Conservation (phyloP, 2,113 vertebrate species). For the Bujurquina vittata region DNA sequence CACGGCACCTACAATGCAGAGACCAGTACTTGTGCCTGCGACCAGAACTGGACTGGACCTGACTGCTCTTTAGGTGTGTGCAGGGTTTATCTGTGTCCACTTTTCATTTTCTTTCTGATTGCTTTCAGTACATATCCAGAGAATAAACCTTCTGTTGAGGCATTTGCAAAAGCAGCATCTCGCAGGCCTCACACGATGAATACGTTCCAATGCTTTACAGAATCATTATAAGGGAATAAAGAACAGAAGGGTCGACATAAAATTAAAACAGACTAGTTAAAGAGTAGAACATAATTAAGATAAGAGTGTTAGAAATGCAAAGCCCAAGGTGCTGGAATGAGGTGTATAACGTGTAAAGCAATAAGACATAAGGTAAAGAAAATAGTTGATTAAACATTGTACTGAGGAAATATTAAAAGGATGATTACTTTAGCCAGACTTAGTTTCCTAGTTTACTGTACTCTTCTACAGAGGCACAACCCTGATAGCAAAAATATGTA, state of each 20-base stretch:
- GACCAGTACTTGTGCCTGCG: conserved; percentile 90
- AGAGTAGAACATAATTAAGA: conserved; percentile 14
- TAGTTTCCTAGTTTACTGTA: background rate
- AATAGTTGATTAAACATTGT: background rate
- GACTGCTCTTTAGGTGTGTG: conserved; percentile 92
- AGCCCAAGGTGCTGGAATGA: background rate
- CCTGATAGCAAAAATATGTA: background rate
- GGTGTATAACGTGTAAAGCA: background rate
- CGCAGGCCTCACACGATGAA: background rate
- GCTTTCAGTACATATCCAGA: background rate
- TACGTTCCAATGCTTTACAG: background rate
- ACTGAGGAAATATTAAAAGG: conserved; percentile 8
- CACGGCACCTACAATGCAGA: conserved; percentile 93
- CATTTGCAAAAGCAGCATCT: background rate
- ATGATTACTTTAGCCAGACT: background rate
- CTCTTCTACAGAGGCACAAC: background rate
- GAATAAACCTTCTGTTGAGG: background rate
- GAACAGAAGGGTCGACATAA: background rate
- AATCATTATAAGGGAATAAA: background rate
- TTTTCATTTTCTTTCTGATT: background rate
- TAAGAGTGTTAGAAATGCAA: background rate
- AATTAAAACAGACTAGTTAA: conserved; percentile 16
- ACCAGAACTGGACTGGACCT: conserved; percentile 94
- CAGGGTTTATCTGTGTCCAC: background rate
- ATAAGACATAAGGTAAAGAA: background rate